Conservation (phyloP, 2,797 vertebrate genomes). For the Betta splendens region DNA sequence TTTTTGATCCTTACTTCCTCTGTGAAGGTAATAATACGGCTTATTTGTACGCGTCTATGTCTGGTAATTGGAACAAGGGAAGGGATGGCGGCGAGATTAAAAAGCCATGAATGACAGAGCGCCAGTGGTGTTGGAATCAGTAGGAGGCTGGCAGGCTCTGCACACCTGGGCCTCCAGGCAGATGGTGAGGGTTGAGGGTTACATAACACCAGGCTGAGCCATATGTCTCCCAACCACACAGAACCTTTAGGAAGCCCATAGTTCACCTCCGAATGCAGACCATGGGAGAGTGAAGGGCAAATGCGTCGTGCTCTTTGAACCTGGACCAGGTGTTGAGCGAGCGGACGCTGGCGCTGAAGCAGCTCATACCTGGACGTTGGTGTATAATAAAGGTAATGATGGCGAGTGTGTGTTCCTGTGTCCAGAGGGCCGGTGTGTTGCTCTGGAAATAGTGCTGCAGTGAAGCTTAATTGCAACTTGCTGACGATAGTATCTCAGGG, state of each 20-base stretch:
- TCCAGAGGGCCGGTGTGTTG: constrained; percentile 13
- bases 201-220: constrained; percentile 79
- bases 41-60: constrained; percentile 64
- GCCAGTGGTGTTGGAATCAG: constrained; percentile 73
- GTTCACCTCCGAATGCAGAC: constrained; percentile 62
- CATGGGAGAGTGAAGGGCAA: constrained; percentile 70
- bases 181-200: constrained; percentile 84
- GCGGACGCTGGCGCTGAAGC: constrained; percentile 63
- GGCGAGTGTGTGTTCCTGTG: constrained; percentile 26
- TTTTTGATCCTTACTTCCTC: constrained; percentile 20
- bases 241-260: constrained; percentile 77
- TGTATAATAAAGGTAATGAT: constrained; percentile 44
- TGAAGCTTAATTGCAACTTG: constrained; percentile 12
- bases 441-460: neutral
- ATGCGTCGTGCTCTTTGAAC: constrained; percentile 69
- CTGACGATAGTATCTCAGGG: constrained; percentile 2
- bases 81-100: constrained; percentile 63
- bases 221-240: constrained; percentile 82
- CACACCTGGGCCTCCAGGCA: constrained; percentile 83
- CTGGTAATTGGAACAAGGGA: constrained; percentile 72
- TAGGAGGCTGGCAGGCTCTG: constrained; percentile 72
- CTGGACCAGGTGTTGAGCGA: constrained; percentile 80
- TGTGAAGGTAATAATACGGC: constrained; percentile 49
- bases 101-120: constrained; percentile 78
- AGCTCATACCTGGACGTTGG: constrained; percentile 34